Base-by-base conservation (phyloP, 2,113 vertebrate species). In the Leucopternis melanops region DNA sequence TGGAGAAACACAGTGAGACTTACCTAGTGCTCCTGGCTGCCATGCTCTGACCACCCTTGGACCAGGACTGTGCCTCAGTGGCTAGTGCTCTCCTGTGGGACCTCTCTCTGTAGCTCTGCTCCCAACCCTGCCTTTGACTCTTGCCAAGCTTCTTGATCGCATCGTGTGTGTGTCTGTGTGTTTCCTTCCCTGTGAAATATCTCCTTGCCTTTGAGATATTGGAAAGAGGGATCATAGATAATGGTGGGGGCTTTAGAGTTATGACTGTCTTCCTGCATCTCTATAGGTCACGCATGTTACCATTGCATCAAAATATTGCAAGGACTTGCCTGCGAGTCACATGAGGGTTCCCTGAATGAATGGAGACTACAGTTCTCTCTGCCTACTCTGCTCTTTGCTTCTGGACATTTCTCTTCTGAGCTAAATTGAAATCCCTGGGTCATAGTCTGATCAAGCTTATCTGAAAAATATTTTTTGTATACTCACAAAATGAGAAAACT, bases 371-470 rank as follows among this genome's bases (percentile, higher is more conserved):
- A 50, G 34, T 29, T 94, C 32, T 81, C 72, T 62, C 40, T 66
- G 70, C 61, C 52, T 86, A 21, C 38, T 63, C 45, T 34, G 11
- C 74, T 62, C 23, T 65, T 88, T 87, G 67, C 75, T 73, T 70
- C 81, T 63, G 70, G 84, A 74, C 36, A 31, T 66, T 84, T 86
- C 40, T 81, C 32, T 55, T 72, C n/a, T 45, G 38, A 88, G 71
- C 38, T 83, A 81, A 95, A 84, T 23, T 93, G 79, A 92, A 88
- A 92, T 96, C 50, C 32, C 67, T 67, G 55, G 50, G 85, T 72
- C 87, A 88, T 10, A 45, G 32, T 70, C 49, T 69, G 54, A 91
- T 62, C 79, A 70, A 81, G 50, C 47, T 73, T 70, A 70, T 78
- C 50, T 80, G 71, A 80, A 88, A 88, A 88, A 58, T 77, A 34